Base-by-base conservation (phyloP, 2,113 vertebrate genomes). In the Columbina picui region DNA sequence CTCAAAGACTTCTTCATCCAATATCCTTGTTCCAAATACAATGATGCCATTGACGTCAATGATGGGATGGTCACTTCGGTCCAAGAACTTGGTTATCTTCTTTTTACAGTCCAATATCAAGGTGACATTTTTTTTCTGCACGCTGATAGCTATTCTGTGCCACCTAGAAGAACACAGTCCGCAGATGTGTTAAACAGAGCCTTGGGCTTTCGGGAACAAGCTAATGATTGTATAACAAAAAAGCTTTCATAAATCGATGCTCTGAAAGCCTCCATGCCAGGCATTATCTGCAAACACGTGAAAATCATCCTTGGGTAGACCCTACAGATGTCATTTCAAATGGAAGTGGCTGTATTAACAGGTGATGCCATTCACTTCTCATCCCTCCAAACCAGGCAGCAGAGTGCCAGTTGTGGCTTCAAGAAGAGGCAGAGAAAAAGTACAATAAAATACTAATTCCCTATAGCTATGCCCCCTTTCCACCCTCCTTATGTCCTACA, bases 1-100 rank as follows among this genome's bases (percentile, higher is more conserved):
- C 99, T 99, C 99, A 92, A 99, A 99, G 88, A 99, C 99, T 90
- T 99, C 99, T 93, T 99, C 99, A 39, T 99, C 99, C 98, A 99
- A 97, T 80, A 99, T 99, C 90, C 99, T 98, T 16, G 99, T 99
- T 84, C 99, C 99, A 32, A 99, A 99, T 4, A 99, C 99, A 5
- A 99, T 97, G 92, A 99, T 99, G 93, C 99, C 99, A 4, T 99
- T 99, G 93, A 99, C 98, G 2, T 99, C 99, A 27, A 99, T 97
- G 79, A 99, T 97, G 73, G 99, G 99, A 53, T 98, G 97, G 41
- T 98, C 97, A 7, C 99, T 99, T 53, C 99, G 97, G 69, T 98
- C 98, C 43, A 99, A 97, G 68, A 97, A 97, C 74, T 98, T 99
- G 29, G 98, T 98, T 89, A 97, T 96, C 96, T 98, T 99, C 98